These are phyloP conservation scores for Zaprionus kolodkinae DNA, from an alignment of 1,140 invertebrate species.

Conservation along the genomic window DNA sequence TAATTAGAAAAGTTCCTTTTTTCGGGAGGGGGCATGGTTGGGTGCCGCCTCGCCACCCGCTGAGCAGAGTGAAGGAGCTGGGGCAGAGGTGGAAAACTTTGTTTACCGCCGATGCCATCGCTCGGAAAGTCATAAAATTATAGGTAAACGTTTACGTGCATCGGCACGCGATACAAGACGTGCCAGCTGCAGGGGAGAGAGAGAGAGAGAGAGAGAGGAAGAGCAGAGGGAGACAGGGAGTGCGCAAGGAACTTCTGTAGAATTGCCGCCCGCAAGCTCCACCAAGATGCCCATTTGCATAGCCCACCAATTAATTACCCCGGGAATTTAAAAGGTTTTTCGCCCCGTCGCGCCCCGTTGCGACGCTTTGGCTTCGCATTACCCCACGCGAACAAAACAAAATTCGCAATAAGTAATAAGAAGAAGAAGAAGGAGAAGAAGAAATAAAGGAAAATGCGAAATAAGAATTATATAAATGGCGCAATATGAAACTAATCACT, in stretches of 20 bases:
- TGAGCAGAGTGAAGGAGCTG: constrained; percentile 29
- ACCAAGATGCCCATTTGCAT: constrained; percentile 49
- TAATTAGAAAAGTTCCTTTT: constrained; percentile 77
- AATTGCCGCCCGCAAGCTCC: neutral
- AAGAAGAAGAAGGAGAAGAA: no score
- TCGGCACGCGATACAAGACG: constrained; percentile 44
- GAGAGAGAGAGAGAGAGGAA: neutral
- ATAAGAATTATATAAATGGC: constrained; percentile 61
- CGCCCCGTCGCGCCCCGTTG: neutral
- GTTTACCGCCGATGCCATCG: constrained; percentile 29
- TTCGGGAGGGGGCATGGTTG: neutral
- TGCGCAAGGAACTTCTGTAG: neutral
- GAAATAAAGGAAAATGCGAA: constrained; percentile 29
- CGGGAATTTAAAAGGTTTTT: constrained; percentile 69
- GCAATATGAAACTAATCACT: constrained; percentile 77
- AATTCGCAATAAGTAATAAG: constrained; percentile 51
- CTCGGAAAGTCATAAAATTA: constrained; percentile 80
- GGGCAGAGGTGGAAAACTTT: constrained; percentile 20
- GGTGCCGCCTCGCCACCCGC: no score
- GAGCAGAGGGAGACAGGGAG: neutral
- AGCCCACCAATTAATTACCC: constrained; percentile 73
- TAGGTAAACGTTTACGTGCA: constrained; percentile 82
- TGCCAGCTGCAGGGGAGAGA: neutral
- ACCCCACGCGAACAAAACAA: constrained; percentile 39
- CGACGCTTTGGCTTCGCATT: constrained; percentile 47